Base-by-base conservation (phyloP, 2,113 vertebrate genomes). In the Ibidorhyncha struthersii region DNA sequence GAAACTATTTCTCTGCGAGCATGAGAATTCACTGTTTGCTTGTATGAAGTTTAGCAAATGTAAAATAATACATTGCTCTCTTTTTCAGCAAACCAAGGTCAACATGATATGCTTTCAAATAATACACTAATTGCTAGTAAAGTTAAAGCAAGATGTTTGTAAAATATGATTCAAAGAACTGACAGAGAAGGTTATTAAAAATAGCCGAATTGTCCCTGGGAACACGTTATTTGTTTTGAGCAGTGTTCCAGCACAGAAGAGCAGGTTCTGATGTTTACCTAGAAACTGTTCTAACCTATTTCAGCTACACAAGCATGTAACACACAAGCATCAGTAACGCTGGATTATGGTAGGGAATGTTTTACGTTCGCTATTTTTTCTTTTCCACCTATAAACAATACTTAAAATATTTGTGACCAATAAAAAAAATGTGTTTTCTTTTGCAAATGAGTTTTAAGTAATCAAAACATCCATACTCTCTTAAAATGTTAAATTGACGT, bases 181-280 rank as follows among this genome's bases (percentile, higher is more conserved):
- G 20, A 80, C 95, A 91, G 90, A 85, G 86, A 96, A 97, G 53
- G 96, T 95, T 96, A 96, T 94, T 97, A 94, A 95, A 96, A 96
- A 97, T 59, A 87, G 58, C 82, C 62, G 89, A 59, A 89, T 91
- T 4, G 1, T 58, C 78, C 90, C 91, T 91, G 78, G 89, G 82
- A 96, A 58, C 53, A 15, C 61, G 34, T 69, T 65, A 45, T 91
- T 96, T 91, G 45, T 61, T 95, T 70, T 61, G 56, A 96, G 49
- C 32, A n/a, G 27, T 82, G 77, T 61, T 97, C 16, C 56, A 79
- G 65, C 53, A n/a, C 8, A 30, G 32, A 58, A 70, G 47, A 97
- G 82, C 66, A 94, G 77, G 62, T 92, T 97, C 86, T 98, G 96
- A 97, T 84, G 91, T 96, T 97, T 97, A 67, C 71, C 55, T 79